Conservation (phyloP, 1,140 invertebrate species). For the Yoshiicerus persimilis region DNA sequence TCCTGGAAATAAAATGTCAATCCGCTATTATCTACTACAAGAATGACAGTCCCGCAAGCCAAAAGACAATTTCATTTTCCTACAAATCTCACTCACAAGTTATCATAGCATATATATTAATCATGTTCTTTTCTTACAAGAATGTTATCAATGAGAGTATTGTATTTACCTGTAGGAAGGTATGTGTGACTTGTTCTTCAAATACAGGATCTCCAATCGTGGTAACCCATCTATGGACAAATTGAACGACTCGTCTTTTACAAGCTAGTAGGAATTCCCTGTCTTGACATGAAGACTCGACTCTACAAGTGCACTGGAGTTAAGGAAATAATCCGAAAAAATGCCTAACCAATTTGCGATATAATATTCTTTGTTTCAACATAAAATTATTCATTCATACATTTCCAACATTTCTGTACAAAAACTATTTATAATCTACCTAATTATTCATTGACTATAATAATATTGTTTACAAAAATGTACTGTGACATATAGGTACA, state of each 20-base stretch:
- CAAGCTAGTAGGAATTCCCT: conserved; percentile 71
- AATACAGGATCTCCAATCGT: conserved; percentile 73
- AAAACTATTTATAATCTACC: background rate
- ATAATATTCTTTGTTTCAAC: background rate
- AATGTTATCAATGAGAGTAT: background rate
- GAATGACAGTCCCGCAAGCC: conserved; percentile 4
- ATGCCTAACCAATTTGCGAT: background rate
- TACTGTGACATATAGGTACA: background rate
- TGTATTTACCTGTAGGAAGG: conserved; percentile 67
- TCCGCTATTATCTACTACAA: too few relatives aligned
- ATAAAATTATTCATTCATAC: background rate
- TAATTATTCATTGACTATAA: background rate
- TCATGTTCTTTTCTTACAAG: too few relatives aligned
- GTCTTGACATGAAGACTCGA: conserved; percentile 65
- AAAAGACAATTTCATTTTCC: background rate
- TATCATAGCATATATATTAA: too few relatives aligned
- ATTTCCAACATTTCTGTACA: background rate
- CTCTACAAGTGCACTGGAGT: conserved; percentile 58
- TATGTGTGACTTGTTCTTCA: conserved; percentile 68
- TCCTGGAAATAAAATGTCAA: conserved; percentile 63
- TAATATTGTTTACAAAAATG: too few relatives aligned
- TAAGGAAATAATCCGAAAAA: conserved; percentile 49
- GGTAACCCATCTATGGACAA: conserved; percentile 72
- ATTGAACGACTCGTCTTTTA: conserved; percentile 69
- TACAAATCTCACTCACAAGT: background rate